phyloP scores from a whole-genome alignment of 2,113 vertebrate species.

The Gulo gulo region DNA sequence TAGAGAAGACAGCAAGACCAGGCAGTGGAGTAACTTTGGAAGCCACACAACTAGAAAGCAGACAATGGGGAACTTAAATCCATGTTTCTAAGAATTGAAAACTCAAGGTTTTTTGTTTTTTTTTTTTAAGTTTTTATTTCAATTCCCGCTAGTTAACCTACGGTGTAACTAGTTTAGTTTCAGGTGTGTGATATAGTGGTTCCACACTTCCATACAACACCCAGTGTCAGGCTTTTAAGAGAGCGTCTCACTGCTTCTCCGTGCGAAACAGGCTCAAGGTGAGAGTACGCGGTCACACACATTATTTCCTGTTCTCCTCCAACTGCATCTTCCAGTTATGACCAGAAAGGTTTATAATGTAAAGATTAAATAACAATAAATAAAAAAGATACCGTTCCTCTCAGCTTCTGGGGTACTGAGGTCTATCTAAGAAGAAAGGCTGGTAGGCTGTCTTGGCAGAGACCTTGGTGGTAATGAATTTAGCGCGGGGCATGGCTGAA shows the following conservation, averaged over 20 bases:
- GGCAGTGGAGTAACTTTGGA: not conserved
- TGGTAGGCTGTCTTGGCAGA: not conserved
- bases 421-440: not conserved
- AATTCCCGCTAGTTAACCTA: not conserved
- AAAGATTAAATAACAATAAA: not conserved
- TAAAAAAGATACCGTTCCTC: not conserved
- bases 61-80: not conserved
- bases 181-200: not conserved
- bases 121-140: not conserved
- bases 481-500: fast-evolving
- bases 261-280: not conserved
- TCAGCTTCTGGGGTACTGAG: not conserved
- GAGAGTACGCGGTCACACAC: not conserved
- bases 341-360: not conserved
- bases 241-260: not conserved
- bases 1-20: not conserved
- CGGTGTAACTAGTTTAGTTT: not conserved
- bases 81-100: not conserved
- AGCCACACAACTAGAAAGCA: not conserved
- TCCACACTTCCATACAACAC: not conserved
- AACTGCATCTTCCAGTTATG: not conserved
- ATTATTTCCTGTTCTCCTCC: not conserved
- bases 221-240: not conserved
- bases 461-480: not conserved
- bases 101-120: not conserved